phyloP scores from a whole-genome alignment of 2,797 vertebrate genomes.

The Sebastolobus alascanus region DNA sequence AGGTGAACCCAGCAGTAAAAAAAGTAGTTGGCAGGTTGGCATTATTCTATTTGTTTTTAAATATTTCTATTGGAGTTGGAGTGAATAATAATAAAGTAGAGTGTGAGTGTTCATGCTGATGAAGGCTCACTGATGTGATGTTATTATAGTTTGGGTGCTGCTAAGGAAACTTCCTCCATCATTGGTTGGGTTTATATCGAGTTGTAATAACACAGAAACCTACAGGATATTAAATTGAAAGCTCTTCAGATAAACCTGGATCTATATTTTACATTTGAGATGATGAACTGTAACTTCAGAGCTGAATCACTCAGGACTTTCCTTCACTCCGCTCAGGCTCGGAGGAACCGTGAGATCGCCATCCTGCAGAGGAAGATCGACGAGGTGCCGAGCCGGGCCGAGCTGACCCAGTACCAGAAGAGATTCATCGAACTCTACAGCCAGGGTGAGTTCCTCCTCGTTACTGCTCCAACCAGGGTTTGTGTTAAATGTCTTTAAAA shows the following conservation, averaged over 20 bases:
- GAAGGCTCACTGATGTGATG: no score
- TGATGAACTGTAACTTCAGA: background rate
- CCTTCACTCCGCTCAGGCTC: constrained; percentile 84
- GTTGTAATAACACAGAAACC: background rate
- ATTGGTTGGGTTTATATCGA: background rate
- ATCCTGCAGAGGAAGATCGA: constrained; percentile 97
- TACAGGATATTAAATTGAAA: background rate
- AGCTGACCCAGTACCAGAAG: constrained; percentile 99
- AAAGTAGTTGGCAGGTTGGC: background rate
- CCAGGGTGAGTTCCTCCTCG: constrained; percentile 86
- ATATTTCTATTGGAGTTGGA: background rate
- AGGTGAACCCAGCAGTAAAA: background rate
- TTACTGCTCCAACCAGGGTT: background rate
- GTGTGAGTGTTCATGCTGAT: no score
- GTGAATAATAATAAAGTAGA: no score
- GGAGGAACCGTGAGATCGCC: constrained; percentile 97
- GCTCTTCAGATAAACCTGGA: background rate
- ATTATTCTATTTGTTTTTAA: background rate
- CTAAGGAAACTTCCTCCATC: background rate
- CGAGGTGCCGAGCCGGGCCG: constrained; percentile 95
- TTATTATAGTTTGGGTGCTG: background rate
- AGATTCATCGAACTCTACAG: constrained; percentile 98
- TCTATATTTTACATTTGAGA: background rate
- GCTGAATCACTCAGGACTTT: background rate
- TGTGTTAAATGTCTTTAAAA: background rate